These are phyloP conservation scores for Trachymyrmex septentrionalis DNA, from an alignment of 1,140 invertebrate genomes.

Conservation along the genomic window DNA sequence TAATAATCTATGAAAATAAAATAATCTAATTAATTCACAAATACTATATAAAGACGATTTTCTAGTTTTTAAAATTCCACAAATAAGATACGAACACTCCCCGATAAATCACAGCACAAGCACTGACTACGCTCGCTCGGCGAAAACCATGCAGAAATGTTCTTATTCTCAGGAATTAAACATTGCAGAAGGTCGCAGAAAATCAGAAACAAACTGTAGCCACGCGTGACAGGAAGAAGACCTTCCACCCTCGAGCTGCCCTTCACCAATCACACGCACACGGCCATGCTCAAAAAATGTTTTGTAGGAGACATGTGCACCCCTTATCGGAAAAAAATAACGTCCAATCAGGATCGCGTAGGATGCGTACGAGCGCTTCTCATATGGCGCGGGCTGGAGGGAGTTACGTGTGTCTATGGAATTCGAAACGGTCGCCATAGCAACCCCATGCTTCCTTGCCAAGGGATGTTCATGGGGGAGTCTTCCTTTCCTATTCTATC, in stretches of 20 bases:
- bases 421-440: slow-evolving; percentile 84
- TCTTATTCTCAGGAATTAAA: neutral
- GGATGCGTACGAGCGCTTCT: slow-evolving; percentile 77
- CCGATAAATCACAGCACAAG: neutral
- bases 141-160: neutral
- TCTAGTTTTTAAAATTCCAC: neutral
- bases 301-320: slow-evolving; percentile 78
- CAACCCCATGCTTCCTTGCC: slow-evolving; percentile 81
- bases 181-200: neutral
- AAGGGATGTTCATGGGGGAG: slow-evolving; percentile 77
- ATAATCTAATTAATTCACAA: neutral
- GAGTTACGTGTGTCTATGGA: slow-evolving; percentile 80
- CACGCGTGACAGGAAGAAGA: slow-evolving; percentile 54
- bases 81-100: slow-evolving; percentile 2
- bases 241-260: slow-evolving; percentile 47
- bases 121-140: neutral
- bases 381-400: slow-evolving; percentile 52
- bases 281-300: slow-evolving; percentile 62
- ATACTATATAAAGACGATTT: neutral
- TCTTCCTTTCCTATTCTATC: slow-evolving; percentile 65
- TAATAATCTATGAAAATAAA: slow-evolving; percentile 4
- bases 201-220: slow-evolving; percentile 39
- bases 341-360: slow-evolving; percentile 83
- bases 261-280: slow-evolving; percentile 44
- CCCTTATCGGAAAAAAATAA: slow-evolving; percentile 85